phyloP scores from a whole-genome alignment of 2,797 vertebrate genomes.

The Hippoglossus hippoglossus region DNA sequence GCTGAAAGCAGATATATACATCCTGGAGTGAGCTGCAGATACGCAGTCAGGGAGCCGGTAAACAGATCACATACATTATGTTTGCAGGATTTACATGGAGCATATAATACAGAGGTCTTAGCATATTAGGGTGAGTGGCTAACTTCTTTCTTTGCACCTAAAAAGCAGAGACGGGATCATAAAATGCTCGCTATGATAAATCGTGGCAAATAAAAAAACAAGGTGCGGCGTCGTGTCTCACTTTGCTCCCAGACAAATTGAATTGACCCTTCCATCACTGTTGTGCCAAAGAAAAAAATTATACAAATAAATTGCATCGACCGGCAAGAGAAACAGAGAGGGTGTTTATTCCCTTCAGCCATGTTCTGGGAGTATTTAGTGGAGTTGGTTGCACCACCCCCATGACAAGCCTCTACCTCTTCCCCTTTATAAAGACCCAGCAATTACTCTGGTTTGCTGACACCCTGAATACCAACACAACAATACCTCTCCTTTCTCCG shows the following conservation, averaged over 20 bases:
- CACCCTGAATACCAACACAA: constrained; percentile 78
- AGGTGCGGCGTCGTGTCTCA: constrained; percentile 51
- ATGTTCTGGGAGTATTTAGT: constrained; percentile 66
- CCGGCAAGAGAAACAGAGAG: constrained; percentile 60
- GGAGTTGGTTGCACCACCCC: constrained; percentile 44
- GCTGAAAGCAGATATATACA: constrained; percentile 84
- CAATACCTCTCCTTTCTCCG: constrained; percentile 68
- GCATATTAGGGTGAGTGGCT: constrained; percentile 22
- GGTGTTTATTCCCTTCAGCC: constrained; percentile 64
- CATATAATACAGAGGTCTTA: constrained; percentile 59
- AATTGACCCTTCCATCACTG: constrained; percentile 63
- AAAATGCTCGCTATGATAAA: constrained; percentile 4
- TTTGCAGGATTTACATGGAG: constrained; percentile 70
- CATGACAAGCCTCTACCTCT: constrained; percentile 67
- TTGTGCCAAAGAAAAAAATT: constrained; percentile 23
- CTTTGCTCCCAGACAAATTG: constrained; percentile 70
- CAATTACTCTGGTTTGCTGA: constrained; percentile 79
- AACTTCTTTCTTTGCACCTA: constrained; percentile 29
- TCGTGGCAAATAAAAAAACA: constrained; percentile 12
- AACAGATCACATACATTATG: constrained; percentile 78
- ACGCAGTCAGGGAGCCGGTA: constrained; percentile 63
- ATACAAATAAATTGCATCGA: constrained; percentile 60
- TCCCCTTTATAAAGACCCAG: constrained; percentile 65
- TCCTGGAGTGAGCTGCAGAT: constrained; percentile 70
- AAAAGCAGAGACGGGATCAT: neutral